These are phyloP conservation scores for Seladonia tumulorum DNA, from an alignment of 2,888 invertebrate species.

Conservation along the genomic window DNA sequence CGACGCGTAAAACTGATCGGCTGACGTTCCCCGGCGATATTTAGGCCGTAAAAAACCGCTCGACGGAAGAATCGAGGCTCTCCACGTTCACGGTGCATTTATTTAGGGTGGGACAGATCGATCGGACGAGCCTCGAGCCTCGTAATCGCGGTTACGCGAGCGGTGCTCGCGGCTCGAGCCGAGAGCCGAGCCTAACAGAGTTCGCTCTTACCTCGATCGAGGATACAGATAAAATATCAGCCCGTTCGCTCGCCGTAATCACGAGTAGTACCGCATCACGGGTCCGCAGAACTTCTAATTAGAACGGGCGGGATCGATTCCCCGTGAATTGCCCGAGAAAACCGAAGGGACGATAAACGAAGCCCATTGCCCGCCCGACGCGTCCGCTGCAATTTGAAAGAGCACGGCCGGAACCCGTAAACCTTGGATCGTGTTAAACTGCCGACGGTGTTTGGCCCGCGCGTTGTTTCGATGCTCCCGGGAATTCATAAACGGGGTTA, in stretches of 20 bases:
- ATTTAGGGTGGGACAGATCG: slow-evolving; percentile 29
- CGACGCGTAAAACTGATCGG: slow-evolving; percentile 12
- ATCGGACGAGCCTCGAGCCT: slow-evolving; percentile 17
- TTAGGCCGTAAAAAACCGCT: slow-evolving; percentile 47
- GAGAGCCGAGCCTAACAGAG: neutral
- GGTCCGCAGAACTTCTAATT: slow-evolving; percentile 63
- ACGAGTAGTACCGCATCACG: slow-evolving; percentile 50
- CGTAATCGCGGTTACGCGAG: slow-evolving; percentile 21
- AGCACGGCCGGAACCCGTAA: neutral
- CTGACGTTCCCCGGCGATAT: slow-evolving; percentile 33
- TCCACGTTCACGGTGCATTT: slow-evolving; percentile 36
- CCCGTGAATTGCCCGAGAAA: slow-evolving; percentile 44
- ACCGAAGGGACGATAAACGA: slow-evolving; percentile 32
- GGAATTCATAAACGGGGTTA: slow-evolving; percentile 2
- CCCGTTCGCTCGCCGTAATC: slow-evolving; percentile 44
- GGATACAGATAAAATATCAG: slow-evolving; percentile 31
- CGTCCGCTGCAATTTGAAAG: neutral
- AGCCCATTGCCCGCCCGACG: neutral
- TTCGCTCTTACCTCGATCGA: neutral
- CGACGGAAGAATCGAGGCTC: slow-evolving; percentile 38
- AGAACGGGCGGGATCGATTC: slow-evolving; percentile 64
- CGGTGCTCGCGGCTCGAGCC: neutral
- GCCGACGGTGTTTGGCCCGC: neutral
- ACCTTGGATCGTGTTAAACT: neutral
- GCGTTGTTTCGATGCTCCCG: slow-evolving; percentile 1